Evolutionary conservation across 2,113 vertebrate species (phyloP).

Genomic region (Pelobates fuscus): DNA sequence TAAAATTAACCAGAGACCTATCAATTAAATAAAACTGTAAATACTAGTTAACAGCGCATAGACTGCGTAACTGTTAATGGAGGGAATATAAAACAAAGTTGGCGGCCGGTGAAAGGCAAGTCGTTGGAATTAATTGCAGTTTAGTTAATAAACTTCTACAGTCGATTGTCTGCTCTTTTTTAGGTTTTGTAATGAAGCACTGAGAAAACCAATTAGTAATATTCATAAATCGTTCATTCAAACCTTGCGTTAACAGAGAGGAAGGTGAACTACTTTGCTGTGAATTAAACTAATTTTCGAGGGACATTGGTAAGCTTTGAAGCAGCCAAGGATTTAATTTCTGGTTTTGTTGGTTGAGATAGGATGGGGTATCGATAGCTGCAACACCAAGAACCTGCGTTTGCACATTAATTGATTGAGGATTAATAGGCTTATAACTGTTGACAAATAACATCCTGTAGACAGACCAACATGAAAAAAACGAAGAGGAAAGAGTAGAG

Average conservation of each 20-base stretch:
- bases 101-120: constrained; percentile 53
- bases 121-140: constrained; percentile 65
- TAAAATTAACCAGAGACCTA: constrained; percentile 56
- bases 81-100: constrained; percentile 54
- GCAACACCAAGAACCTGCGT: constrained; percentile 81
- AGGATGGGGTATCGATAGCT: constrained; percentile 86
- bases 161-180: constrained; percentile 25
- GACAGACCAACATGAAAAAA: constrained; percentile 69
- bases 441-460: constrained; percentile 95
- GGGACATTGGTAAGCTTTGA: constrained; percentile 60
- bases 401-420: constrained; percentile 93
- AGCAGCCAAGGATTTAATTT: constrained; percentile 73
- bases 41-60: constrained; percentile 47
- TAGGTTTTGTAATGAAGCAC: constrained; percentile 35
- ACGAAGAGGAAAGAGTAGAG: constrained; percentile 4
- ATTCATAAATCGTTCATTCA: constrained; percentile 55
- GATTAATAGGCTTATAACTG: constrained; percentile 99
- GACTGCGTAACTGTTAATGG: constrained; percentile 51
- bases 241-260: constrained; percentile 51
- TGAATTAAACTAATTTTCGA: constrained; percentile 45
- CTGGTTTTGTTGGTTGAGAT: constrained; percentile 76
- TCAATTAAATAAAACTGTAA: constrained; percentile 58
- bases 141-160: constrained; percentile 59
- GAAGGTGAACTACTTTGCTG: neutral
- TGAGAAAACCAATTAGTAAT: constrained; percentile 44